Conservation (phyloP, 2,888 invertebrate species). For the Polyploca ridens region DNA sequence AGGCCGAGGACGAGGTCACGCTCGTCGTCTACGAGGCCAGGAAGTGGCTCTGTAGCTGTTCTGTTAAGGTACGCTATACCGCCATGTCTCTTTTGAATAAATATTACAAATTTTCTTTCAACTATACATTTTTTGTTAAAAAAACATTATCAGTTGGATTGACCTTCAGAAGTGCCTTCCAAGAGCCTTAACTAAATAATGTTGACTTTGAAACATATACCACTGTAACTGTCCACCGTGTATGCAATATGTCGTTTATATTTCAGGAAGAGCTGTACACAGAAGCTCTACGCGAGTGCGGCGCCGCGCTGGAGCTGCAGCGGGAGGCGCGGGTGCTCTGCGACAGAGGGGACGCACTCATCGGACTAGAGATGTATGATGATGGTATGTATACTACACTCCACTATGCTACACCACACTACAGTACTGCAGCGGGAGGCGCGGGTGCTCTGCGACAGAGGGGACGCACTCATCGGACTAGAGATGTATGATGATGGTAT, state of each 20-base stretch:
- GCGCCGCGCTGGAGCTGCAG: constrained; percentile 90
- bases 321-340: constrained; percentile 92
- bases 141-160: too few species aligned
- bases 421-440: too few species aligned
- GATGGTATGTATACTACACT: constrained; percentile 84
- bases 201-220: too few species aligned
- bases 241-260: background rate
- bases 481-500: too few species aligned
- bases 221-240: too few species aligned
- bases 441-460: too few species aligned
- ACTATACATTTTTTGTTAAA: too few species aligned
- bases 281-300: constrained; percentile 91
- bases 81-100: too few species aligned
- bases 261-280: constrained; percentile 87
- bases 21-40: constrained; percentile 91
- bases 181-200: too few species aligned
- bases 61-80: constrained; percentile 62
- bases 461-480: too few species aligned
- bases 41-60: constrained; percentile 92
- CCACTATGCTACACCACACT: background rate
- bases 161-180: too few species aligned
- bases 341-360: constrained; percentile 96
- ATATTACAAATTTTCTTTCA: too few species aligned
- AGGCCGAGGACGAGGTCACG: constrained; percentile 88
- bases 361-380: constrained; percentile 95